phyloP scores from a whole-genome alignment of 2,113 vertebrate genomes.

The Tenrec ecaudatus region DNA sequence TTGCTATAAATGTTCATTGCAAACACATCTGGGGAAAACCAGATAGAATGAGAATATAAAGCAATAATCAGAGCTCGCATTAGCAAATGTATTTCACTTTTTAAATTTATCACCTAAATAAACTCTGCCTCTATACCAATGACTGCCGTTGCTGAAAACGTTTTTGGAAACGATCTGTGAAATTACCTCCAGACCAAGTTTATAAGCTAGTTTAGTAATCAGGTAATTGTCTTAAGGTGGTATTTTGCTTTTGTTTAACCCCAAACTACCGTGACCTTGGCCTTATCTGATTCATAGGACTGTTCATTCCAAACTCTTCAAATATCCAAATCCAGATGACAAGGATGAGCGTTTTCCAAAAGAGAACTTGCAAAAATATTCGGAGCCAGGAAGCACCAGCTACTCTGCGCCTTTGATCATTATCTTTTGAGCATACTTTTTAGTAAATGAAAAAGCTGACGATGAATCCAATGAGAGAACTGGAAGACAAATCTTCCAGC shows the following conservation, averaged over 20 bases:
- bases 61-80: neutral
- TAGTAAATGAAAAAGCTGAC: constrained; percentile 14
- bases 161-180: constrained; percentile 32
- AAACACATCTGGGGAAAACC: neutral
- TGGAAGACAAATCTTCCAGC: neutral
- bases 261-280: neutral
- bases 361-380: neutral
- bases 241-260: neutral
- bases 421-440: neutral
- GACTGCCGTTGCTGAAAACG: neutral
- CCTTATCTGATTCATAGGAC: neutral
- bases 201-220: neutral
- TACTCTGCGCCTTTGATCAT: neutral
- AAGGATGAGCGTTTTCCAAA: neutral
- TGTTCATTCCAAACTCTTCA: neutral
- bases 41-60: constrained; percentile 1
- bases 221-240: neutral
- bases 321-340: neutral
- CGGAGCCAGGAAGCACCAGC: neutral
- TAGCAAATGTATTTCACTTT: constrained; percentile 35
- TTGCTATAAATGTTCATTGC: neutral
- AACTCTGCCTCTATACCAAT: neutral
- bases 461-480: constrained; percentile 5
- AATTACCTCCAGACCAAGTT: constrained; percentile 19
- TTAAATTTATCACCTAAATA: neutral